These are phyloP conservation scores for Apostichopus parvimensis DNA, from an alignment of 35 echinoderm and acorn worm species.

Conservation along the genomic window DNA sequence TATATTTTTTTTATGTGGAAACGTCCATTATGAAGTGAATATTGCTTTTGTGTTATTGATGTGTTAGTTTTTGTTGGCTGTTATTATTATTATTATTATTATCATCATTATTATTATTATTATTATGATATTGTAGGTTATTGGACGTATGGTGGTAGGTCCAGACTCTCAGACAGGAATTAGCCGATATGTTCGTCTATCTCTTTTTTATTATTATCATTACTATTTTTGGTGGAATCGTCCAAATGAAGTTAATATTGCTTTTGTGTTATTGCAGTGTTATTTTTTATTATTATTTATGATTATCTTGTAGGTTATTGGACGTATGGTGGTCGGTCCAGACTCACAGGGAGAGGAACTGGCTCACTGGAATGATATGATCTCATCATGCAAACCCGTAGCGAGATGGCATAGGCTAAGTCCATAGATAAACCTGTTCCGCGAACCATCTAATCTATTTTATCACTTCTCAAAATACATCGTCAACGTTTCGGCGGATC, in stretches of 20 bases:
- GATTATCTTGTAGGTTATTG: slow-evolving; percentile 68
- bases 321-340: slow-evolving; percentile 70
- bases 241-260: too few relatives aligned
- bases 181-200: too few relatives aligned
- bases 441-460: neutral
- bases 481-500: too few relatives aligned
- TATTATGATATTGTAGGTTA: slow-evolving; percentile 1
- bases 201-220: too few relatives aligned
- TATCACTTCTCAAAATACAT: too few relatives aligned
- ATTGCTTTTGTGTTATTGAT: neutral
- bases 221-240: too few relatives aligned
- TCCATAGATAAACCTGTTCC: neutral
- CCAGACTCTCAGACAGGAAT: too few relatives aligned
- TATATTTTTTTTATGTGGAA: too few relatives aligned
- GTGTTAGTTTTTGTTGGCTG: too few relatives aligned
- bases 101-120: neutral
- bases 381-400: slow-evolving; percentile 84
- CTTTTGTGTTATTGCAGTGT: neutral
- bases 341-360: slow-evolving; percentile 92
- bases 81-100: neutral
- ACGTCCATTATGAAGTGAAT: too few relatives aligned
- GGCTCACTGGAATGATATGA: slow-evolving; percentile 99
- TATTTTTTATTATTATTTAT: slow-evolving; percentile 28
- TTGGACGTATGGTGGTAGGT: too few relatives aligned
- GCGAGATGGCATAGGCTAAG: slow-evolving; percentile 89